These are phyloP conservation scores for Megamerina dolium DNA, from an alignment of 2,888 invertebrate species.

Conservation along the genomic window DNA sequence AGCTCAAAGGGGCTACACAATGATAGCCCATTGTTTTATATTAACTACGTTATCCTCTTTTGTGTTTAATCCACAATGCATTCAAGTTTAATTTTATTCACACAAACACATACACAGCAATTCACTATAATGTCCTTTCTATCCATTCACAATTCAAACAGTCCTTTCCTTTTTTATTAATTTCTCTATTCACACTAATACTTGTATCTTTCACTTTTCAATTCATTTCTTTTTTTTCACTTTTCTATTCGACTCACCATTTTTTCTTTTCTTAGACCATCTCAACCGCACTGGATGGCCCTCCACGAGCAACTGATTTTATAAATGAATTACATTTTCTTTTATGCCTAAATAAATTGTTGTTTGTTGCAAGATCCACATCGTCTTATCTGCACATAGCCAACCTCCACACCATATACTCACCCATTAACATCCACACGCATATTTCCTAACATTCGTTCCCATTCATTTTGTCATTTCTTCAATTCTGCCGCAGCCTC, in stretches of 20 bases:
- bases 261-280: constrained; percentile 20
- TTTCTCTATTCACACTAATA: constrained; percentile 26
- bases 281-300: constrained; percentile 47
- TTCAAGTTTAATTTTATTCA: too few relatives aligned
- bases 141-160: constrained; percentile 14
- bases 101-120: neutral
- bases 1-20: constrained; percentile 24
- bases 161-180: constrained; percentile 15
- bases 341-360: constrained; percentile 23
- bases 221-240: constrained; percentile 20
- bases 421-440: neutral
- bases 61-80: too few relatives aligned
- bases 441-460: neutral
- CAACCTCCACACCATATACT: too few relatives aligned
- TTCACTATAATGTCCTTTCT: neutral
- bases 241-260: neutral
- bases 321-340: constrained; percentile 25
- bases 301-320: constrained; percentile 45
- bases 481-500: constrained; percentile 11
- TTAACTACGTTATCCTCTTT: too few relatives aligned
- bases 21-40: constrained; percentile 31
- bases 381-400: too few relatives aligned
- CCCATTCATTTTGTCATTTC: constrained; percentile 15
- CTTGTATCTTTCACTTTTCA: constrained; percentile 22
- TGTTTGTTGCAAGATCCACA: too few relatives aligned